Percentiles rank a stretch among this genome's conserved stretches.
These are phyloP conservation scores for Syngnathoides biaculeatus DNA, from an alignment of 2,113 vertebrate species.

Conservation along the genomic window DNA sequence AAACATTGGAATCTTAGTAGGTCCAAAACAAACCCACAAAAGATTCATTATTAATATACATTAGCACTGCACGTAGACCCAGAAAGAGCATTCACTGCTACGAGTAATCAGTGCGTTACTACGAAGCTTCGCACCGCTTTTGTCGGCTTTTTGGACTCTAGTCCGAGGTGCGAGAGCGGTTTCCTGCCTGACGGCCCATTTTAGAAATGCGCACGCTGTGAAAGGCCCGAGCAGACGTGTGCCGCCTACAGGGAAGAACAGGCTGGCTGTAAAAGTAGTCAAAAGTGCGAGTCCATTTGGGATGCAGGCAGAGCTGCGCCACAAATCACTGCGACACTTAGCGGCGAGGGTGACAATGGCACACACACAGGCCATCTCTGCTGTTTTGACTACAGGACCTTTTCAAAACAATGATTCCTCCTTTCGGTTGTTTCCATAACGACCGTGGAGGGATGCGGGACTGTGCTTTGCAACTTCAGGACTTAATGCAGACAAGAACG, in stretches of 20 bases:
- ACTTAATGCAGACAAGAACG: conserved; percentile 45
- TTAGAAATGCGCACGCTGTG: conserved; percentile 10
- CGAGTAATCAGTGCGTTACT: neutral
- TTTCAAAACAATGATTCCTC: conserved; percentile 65
- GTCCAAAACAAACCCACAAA: neutral
- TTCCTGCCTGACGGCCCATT: conserved; percentile 7
- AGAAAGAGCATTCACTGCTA: neutral
- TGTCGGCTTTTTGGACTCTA: neutral
- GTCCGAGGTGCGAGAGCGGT: neutral
- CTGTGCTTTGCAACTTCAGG: conserved; percentile 70
- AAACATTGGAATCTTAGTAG: no score
- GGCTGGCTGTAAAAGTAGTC: conserved; percentile 6
- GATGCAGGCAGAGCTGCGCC: conserved; percentile 20
- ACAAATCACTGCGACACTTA: neutral
- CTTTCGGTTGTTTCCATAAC: conserved; percentile 76
- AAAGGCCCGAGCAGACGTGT: conserved; percentile 13
- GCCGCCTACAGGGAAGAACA: conserved; percentile 29
- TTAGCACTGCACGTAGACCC: no score
- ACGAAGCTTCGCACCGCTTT: neutral
- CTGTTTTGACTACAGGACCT: conserved; percentile 49
- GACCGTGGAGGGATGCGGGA: conserved; percentile 62
- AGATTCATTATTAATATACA: no score
- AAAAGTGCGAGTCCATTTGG: conserved; percentile 27
- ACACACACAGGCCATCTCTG: conserved; percentile 25
- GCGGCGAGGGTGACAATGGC: conserved; percentile 18